Evolutionary conservation across 30 jellyfish, hydroid and myxozoan genomes (phyloP).

Genomic region (Catostylus mosaicus): DNA sequence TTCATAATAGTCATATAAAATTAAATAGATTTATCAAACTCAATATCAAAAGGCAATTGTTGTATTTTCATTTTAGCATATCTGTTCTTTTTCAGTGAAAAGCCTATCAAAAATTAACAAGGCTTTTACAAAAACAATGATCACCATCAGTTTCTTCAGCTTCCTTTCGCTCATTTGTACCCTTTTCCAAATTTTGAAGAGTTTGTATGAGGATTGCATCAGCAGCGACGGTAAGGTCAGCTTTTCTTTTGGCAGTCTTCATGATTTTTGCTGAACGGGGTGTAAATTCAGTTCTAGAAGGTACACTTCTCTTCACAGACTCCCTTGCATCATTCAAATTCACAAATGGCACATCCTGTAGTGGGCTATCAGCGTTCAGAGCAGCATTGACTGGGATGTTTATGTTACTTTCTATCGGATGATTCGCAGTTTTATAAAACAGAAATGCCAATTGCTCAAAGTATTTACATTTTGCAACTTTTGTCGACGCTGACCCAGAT

Average conservation of each 20-base stretch:
- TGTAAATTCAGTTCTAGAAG: neutral
- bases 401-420: neutral
- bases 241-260: neutral
- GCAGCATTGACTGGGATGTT: neutral
- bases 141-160: neutral
- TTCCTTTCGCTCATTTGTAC: neutral
- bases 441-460: neutral
- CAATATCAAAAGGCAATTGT: no score
- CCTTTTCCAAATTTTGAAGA: neutral
- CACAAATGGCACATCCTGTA: neutral
- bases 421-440: neutral
- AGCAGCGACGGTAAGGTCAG: neutral
- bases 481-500: neutral
- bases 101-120: neutral
- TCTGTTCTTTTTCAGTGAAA: neutral
- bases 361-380: neutral
- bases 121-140: neutral
- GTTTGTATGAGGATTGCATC: neutral
- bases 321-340: neutral
- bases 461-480: neutral
- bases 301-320: neutral
- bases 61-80: neutral
- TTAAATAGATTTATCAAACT: no score
- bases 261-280: neutral
- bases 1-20: no score